Conservation (phyloP, 2,113 vertebrate species). For the Polypterus bichir region DNA sequence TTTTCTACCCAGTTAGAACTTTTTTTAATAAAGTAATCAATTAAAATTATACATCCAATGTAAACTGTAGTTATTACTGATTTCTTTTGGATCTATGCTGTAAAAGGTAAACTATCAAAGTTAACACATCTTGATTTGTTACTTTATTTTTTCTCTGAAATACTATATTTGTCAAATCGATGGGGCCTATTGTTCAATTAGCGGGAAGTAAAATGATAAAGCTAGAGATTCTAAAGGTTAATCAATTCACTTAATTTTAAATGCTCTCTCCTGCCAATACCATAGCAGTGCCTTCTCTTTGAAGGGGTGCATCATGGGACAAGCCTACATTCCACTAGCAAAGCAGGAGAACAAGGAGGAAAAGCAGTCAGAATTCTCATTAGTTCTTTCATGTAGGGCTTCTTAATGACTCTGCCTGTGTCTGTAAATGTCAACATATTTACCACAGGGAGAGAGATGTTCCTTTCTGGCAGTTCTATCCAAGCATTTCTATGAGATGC, state of each 20-base stretch:
- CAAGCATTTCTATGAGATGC: slow-evolving; percentile 31
- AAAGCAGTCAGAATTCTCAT: slow-evolving; percentile 38
- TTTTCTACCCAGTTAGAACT: no score
- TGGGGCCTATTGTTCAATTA: slow-evolving; percentile 37
- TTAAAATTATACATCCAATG: no score
- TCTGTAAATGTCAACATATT: slow-evolving; percentile 45
- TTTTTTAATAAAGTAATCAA: no score
- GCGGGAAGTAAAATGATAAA: slow-evolving; percentile 35
- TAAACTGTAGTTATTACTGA: no score
- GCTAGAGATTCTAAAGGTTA: slow-evolving; percentile 54
- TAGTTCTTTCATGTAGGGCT: slow-evolving; percentile 28
- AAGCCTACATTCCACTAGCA: slow-evolving; percentile 17
- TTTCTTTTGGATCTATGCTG: no score
- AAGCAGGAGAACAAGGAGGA: slow-evolving; percentile 12
- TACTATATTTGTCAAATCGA: slow-evolving; percentile 40
- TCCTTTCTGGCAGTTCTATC: slow-evolving; percentile 25
- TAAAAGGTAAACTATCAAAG: no score
- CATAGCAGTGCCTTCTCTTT: slow-evolving; percentile 39
- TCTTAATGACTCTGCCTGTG: slow-evolving; percentile 18
- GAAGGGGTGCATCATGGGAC: slow-evolving; percentile 35
- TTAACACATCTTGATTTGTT: background rate
- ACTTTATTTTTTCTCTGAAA: background rate
- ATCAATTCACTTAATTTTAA: slow-evolving; percentile 61
- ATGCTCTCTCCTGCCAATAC: slow-evolving; percentile 41
- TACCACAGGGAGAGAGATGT: slow-evolving; percentile 38